Conservation (phyloP, 2,797 vertebrate species). For the Chaenodraco wilsoni region DNA sequence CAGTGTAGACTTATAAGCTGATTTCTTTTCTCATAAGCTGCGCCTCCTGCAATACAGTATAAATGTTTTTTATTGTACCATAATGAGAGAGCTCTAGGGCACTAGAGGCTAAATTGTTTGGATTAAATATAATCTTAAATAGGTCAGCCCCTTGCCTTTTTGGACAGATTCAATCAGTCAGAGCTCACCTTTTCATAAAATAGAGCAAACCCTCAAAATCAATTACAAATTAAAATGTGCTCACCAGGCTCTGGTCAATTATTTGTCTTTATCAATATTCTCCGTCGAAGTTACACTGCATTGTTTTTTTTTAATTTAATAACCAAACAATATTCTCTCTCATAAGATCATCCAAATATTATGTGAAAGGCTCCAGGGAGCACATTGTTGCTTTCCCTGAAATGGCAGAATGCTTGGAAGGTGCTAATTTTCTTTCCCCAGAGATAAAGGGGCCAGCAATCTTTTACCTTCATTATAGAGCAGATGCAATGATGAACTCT, state of each 20-base stretch:
- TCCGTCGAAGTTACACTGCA: constrained; percentile 61
- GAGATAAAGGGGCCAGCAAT: constrained; percentile 75
- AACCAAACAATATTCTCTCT: constrained; percentile 80
- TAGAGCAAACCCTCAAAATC: constrained; percentile 59
- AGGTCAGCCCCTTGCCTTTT: constrained; percentile 33
- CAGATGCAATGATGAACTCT: constrained; percentile 79
- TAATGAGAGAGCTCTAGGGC: constrained; percentile 32
- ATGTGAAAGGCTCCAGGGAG: constrained; percentile 75
- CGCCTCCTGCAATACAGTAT: constrained; percentile 44
- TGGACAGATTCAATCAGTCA: constrained; percentile 57
- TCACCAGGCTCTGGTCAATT: constrained; percentile 66
- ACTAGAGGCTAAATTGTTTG: constrained; percentile 47
- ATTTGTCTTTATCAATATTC: constrained; percentile 76
- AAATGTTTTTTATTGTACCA: constrained; percentile 47
- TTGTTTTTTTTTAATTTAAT: constrained; percentile 81
- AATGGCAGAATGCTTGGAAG: constrained; percentile 63
- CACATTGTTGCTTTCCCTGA: constrained; percentile 62
- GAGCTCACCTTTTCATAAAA: constrained; percentile 60
- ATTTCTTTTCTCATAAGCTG: constrained; percentile 29
- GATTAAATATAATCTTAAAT: constrained; percentile 54
- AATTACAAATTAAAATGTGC: constrained; percentile 49
- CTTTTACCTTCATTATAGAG: constrained; percentile 80
- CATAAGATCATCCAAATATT: constrained; percentile 75
- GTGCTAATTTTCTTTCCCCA: constrained; percentile 77
- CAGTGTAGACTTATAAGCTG: constrained; percentile 15